phyloP scores from a whole-genome alignment of 2,888 invertebrate genomes.

The Caenorhabditis panamensis region DNA sequence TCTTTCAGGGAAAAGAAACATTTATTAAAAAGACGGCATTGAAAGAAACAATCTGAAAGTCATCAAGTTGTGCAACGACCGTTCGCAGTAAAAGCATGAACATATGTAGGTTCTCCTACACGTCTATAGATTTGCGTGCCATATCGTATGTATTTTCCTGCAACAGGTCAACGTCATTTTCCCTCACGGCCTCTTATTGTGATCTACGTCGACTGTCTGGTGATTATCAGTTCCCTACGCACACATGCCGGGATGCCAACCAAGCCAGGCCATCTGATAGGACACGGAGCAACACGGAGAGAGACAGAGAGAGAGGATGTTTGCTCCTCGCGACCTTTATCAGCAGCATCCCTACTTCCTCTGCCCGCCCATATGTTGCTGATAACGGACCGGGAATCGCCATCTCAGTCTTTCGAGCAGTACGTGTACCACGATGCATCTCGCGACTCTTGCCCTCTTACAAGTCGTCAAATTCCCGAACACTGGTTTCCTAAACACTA shows the following conservation, averaged over 20 bases:
- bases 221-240: not conserved
- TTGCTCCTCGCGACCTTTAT: conserved; percentile 23
- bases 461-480: conserved; percentile 8
- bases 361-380: conserved; percentile 17
- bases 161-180: not conserved
- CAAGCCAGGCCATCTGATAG: not conserved
- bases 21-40: too few relatives aligned
- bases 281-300: not conserved
- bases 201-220: not conserved
- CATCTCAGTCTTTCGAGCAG: not conserved
- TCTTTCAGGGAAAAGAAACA: too few relatives aligned
- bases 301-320: conserved; percentile 8
- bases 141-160: too few relatives aligned
- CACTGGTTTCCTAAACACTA: not conserved
- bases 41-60: too few relatives aligned
- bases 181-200: not conserved
- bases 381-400: conserved; percentile 10
- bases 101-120: too few relatives aligned
- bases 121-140: too few relatives aligned
- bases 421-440: conserved; percentile 6
- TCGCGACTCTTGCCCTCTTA: conserved; percentile 15
- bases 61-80: too few relatives aligned
- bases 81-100: not conserved
- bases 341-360: conserved; percentile 24
- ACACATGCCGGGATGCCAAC: not conserved